Base-by-base conservation (phyloP, 2,888 invertebrate genomes). In the Ennomos quercinarius region DNA sequence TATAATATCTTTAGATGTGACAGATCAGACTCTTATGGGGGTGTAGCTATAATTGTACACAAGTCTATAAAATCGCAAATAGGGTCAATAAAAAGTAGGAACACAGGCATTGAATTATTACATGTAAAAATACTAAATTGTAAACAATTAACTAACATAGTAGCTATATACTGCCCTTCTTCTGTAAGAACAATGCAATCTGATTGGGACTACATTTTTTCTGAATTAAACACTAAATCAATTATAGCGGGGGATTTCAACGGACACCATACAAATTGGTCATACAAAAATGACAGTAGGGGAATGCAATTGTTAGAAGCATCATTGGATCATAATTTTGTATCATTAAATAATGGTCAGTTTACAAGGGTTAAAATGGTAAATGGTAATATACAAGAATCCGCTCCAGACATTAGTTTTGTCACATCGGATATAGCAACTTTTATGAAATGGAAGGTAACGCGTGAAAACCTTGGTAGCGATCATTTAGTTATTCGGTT, bases 321-420 rank as follows among this genome's bases (percentile, higher is more conserved):
- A 2, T 9, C 41, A 37, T 12, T 64, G 9, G 64, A 71, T 5
- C 39, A 55, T 41, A 41, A 47, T 37, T 67, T 49, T 36, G 36
- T 64, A 10, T 34, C 51, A 2, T 9, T 68, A 9, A 68, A 68
- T 38, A 42, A 63, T 45, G 66, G 66, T 0, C 27, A 39, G 1
- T 12, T 43, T 10, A 71, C 71, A 0, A 46, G 71, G 12, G 9
- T 68, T 4, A 63, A 57, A 46, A 11, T 66, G 8, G 72, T 72
- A 1, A 61, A 56, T 35, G 47, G 48, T 9, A 1, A 12, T 0
- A 4, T 43, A 27, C 42, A 43, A 10, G 6, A 43, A 5, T 43
- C 42, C 1, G 17, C 42, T 1, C 42, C 42, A 8, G 66, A 66
- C 46, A 43, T 66, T 5, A 48, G 62, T 0, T 47, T 62, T 8